Evolutionary conservation across 2,888 invertebrate species (phyloP).

Genomic region (Troides aeacus): DNA sequence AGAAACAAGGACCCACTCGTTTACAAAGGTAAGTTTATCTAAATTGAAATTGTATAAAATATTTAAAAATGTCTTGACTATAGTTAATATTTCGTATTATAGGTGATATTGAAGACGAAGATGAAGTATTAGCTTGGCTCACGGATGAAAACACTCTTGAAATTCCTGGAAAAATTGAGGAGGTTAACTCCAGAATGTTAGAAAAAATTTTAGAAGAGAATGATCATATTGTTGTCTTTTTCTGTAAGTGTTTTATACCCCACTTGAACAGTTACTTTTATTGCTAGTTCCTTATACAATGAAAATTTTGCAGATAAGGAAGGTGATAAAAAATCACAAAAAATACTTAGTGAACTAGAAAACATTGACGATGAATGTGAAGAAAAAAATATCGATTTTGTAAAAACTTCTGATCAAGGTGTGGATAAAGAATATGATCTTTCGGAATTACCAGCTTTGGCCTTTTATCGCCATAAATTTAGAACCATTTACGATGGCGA

Average conservation of each 20-base stretch:
- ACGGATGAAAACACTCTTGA: slow-evolving; percentile 94
- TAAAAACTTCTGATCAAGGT: slow-evolving; percentile 94
- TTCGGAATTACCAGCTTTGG: slow-evolving; percentile 88
- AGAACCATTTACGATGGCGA: slow-evolving; percentile 93
- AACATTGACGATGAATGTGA: slow-evolving; percentile 97
- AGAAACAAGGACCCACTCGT: slow-evolving; percentile 93
- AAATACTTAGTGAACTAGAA: slow-evolving; percentile 92
- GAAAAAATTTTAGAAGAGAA: slow-evolving; percentile 93
- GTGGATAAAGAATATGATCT: slow-evolving; percentile 94
- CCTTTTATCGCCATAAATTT: slow-evolving; percentile 93
- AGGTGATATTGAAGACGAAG: slow-evolving; percentile 94
- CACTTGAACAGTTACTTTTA: background rate
- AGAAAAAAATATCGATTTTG: slow-evolving; percentile 93
- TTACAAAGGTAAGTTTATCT: slow-evolving; percentile 81
- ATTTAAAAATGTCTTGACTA: background rate
- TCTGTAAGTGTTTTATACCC: slow-evolving; percentile 84
- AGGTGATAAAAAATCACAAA: slow-evolving; percentile 93
- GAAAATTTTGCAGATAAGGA: slow-evolving; percentile 84
- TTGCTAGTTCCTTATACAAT: background rate
- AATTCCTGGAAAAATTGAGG: slow-evolving; percentile 95
- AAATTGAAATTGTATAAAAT: too few species aligned
- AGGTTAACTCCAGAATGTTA: slow-evolving; percentile 93
- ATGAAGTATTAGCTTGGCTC: slow-evolving; percentile 94
- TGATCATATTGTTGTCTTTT: slow-evolving; percentile 94
- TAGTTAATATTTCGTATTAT: slow-evolving; percentile 28